Conservation (phyloP, 2,888 invertebrate species). For the Fragum fragum region DNA sequence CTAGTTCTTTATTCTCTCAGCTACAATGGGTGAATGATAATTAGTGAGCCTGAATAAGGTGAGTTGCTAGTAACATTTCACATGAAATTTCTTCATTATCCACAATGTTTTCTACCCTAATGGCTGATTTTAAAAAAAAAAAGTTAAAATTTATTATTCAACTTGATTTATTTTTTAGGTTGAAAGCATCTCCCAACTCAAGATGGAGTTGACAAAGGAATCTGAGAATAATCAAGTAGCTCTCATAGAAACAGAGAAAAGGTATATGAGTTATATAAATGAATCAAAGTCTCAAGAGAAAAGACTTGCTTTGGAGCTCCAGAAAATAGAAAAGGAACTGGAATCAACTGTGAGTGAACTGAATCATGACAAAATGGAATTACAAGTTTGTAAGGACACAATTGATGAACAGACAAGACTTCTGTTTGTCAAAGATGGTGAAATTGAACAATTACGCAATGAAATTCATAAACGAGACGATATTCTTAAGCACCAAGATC, state of each 20-base stretch:
- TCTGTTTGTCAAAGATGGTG: slow-evolving; percentile 17
- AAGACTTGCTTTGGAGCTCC: slow-evolving; percentile 9
- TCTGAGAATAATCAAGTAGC: background rate
- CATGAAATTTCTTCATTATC: too few relatives aligned
- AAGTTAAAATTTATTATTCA: too few relatives aligned
- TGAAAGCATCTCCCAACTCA: background rate
- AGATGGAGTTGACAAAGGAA: background rate
- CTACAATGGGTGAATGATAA: too few relatives aligned
- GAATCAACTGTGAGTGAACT: slow-evolving; percentile 15
- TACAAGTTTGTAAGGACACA: slow-evolving; percentile 18
- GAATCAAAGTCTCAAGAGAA: slow-evolving; percentile 12
- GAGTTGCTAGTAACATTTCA: too few relatives aligned
- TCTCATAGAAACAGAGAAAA: background rate
- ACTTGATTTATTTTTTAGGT: too few relatives aligned
- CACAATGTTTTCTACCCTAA: too few relatives aligned
- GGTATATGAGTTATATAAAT: background rate
- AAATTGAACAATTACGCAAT: slow-evolving; percentile 18
- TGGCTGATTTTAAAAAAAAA: too few relatives aligned
- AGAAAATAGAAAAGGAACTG: slow-evolving; percentile 15
- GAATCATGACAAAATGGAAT: background rate
- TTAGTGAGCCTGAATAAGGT: too few relatives aligned
- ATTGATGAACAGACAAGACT: slow-evolving; percentile 20
- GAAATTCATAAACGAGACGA: slow-evolving; percentile 6
- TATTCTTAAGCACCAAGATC: background rate
- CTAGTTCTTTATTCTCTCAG: too few relatives aligned